Evolutionary conservation across 2,113 vertebrate genomes (phyloP).

Genomic region (Andinoacara biseriatus): DNA sequence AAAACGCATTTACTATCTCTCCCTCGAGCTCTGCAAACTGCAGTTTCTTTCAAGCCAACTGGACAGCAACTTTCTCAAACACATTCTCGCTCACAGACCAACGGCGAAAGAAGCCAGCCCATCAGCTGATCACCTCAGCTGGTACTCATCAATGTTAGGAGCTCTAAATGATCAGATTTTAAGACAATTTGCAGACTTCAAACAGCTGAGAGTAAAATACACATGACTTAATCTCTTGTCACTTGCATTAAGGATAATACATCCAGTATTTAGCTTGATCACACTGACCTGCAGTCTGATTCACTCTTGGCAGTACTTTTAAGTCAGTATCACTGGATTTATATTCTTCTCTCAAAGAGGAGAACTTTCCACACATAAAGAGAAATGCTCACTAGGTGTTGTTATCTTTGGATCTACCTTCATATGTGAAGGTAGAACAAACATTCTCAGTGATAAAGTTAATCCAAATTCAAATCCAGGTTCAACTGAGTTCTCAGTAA

Average conservation of each 20-base stretch:
- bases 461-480: not conserved
- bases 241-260: not conserved
- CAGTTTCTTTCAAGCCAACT: not conserved
- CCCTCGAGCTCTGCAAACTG: not conserved
- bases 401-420: not conserved
- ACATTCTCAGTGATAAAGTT: rapidly evolving
- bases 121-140: not conserved
- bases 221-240: not conserved
- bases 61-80: not conserved
- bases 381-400: not conserved
- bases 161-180: not conserved
- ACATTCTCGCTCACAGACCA: not conserved
- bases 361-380: not conserved
- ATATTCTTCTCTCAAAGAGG: too few species aligned
- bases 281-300: not conserved
- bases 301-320: not conserved
- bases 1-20: too few species aligned
- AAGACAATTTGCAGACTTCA: not conserved
- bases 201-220: not conserved
- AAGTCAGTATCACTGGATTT: not conserved
- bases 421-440: not conserved
- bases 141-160: not conserved
- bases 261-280: not conserved
- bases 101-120: not conserved
- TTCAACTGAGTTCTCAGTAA: not conserved